Conservation (phyloP, 2,888 invertebrate species). For the Colostygia pectinataria region DNA sequence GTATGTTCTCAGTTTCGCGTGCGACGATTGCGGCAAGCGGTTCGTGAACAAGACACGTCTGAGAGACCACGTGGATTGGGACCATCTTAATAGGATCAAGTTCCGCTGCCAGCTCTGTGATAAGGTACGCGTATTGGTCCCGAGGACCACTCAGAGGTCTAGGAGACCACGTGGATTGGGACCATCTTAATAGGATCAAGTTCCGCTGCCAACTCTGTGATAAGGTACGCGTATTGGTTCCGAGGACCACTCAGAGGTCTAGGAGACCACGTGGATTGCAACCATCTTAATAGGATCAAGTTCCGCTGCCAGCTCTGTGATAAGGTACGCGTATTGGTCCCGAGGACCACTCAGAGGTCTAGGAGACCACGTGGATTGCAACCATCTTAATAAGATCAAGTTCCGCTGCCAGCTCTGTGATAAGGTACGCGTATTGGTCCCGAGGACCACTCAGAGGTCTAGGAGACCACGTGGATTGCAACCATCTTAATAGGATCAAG, state of each 20-base stretch:
- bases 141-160: no score
- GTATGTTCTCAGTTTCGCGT: slow-evolving; percentile 45
- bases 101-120: slow-evolving; percentile 66
- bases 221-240: slow-evolving; percentile 56
- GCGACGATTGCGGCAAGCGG: slow-evolving; percentile 70
- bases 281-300: slow-evolving; percentile 70
- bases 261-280: slow-evolving; percentile 74
- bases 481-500: slow-evolving; percentile 69
- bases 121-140: slow-evolving; percentile 56
- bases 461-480: slow-evolving; percentile 76
- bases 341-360: no score
- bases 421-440: slow-evolving; percentile 56
- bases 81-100: slow-evolving; percentile 70
- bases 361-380: slow-evolving; percentile 74
- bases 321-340: slow-evolving; percentile 56
- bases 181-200: slow-evolving; percentile 70
- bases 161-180: slow-evolving; percentile 75
- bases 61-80: slow-evolving; percentile 75
- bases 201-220: slow-evolving; percentile 66
- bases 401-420: slow-evolving; percentile 66
- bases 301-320: slow-evolving; percentile 66
- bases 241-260: no score
- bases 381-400: slow-evolving; percentile 69
- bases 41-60: slow-evolving; percentile 68
- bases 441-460: no score